Evolutionary conservation across 2,113 vertebrate species (phyloP), one percentile per base, ranked within the genome.

Genomic region (Phaetusa simplex): DNA sequence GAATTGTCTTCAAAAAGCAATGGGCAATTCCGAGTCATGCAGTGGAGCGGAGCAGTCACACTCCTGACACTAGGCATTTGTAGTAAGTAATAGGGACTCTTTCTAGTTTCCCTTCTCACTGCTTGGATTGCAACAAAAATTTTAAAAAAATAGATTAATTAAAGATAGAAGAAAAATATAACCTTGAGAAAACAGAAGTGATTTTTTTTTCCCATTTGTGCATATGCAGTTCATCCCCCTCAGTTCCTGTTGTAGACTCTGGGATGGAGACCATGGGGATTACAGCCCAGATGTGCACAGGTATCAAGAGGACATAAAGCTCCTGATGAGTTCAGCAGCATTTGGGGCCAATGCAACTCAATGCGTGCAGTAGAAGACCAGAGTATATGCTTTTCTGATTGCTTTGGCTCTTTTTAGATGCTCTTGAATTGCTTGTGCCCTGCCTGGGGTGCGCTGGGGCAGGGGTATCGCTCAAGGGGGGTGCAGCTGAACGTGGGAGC

Each of bases 1-100:
- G 9, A 71, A 45, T 26, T 64, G 6, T 45, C 69, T 71, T 56
- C 66, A 64, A 42, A 79, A 40, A 66, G 30, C 38, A 43, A 49
- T 3, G 19, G 69, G 34, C 18, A 52, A 6, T 19, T 82, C 50
- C 2, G 1, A 74, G 59, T 34, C 50, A 67, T 0, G 0, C 20
- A 30, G n/a, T 22, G 69, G 32, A 64, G n/a, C 0, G 1, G 12
- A 74, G 29, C 13, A 38, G 19, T 62, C 21, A 4, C 32, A 3
- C 8, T 38, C 13, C 53, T 29, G 17, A 3, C 13, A 22, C 1
- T 5, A 72, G 29, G 56, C 19, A 67, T 66, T 59, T 71, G 42
- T 29, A 47, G 32, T 16, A 64, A 32, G 32, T 43, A 56, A 20
- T 1, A 82, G n/a, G 69, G 32, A n/a, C 8, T 52, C 38, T 32